Conservation (phyloP, 2,888 invertebrate genomes). For the Hoplodrina ambigua region DNA sequence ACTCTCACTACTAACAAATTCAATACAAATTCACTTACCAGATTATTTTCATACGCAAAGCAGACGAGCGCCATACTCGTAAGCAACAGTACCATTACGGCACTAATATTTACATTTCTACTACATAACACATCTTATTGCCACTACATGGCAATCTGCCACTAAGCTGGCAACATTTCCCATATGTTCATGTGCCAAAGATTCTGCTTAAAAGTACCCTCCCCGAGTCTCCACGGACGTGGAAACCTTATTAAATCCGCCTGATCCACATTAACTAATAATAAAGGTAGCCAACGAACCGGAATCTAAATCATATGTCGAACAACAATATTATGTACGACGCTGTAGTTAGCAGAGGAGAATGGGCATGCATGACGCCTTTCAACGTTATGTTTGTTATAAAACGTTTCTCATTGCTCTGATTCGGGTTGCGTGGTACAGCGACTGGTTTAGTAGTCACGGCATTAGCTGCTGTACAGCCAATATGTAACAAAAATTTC, state of each 20-base stretch:
- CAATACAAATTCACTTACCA: constrained; percentile 5
- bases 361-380: background rate
- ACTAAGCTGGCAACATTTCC: constrained; percentile 41
- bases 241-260: constrained; percentile 46
- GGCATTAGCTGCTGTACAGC: no score
- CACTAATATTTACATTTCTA: constrained; percentile 51
- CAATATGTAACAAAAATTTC: no score
- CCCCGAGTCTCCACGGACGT: constrained; percentile 17
- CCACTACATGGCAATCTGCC: constrained; percentile 49
- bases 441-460: background rate
- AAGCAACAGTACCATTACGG: constrained; percentile 20
- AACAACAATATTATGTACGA: constrained; percentile 15
- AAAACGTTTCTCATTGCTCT: background rate
- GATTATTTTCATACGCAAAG: constrained; percentile 9
- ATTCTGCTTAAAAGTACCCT: constrained; percentile 10
- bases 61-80: constrained; percentile 12
- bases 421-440: background rate
- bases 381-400: background rate
- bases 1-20: background rate
- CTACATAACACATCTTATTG: constrained; percentile 41
- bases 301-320: constrained; percentile 21
- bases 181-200: constrained; percentile 39
- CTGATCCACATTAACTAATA: constrained; percentile 43
- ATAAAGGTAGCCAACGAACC: constrained; percentile 30
- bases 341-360: background rate